A percentile compares a stretch with the other conserved stretches of the same genome.
Conservation (phyloP, 2,113 vertebrate genomes). For the Chloropsis cyanopogon region DNA sequence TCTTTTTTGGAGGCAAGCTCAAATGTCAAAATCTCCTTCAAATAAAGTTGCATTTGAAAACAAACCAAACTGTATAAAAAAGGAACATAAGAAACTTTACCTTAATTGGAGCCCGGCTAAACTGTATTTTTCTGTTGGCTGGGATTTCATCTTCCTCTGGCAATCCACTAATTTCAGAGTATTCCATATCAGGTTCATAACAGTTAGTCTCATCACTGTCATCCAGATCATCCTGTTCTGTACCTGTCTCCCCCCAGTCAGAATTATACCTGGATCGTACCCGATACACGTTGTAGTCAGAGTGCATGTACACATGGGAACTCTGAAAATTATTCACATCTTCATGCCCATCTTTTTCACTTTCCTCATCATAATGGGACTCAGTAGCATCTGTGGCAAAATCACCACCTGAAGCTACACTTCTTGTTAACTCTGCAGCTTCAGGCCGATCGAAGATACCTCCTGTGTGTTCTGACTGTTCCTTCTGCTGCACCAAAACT, state of each 20-base stretch:
- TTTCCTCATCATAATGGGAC: conserved; percentile 51
- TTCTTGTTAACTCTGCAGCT: conserved; percentile 30
- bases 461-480: conserved; percentile 18
- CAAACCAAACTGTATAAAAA: neutral
- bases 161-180: conserved; percentile 87
- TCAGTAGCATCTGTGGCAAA: conserved; percentile 22
- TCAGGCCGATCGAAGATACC: conserved; percentile 11
- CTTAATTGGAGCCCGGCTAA: conserved; percentile 92
- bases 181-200: conserved; percentile 88
- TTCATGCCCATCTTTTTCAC: conserved; percentile 55
- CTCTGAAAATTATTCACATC: conserved; percentile 63
- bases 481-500: conserved; percentile 36
- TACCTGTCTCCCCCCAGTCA: conserved; percentile 92
- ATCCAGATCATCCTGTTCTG: conserved; percentile 88
- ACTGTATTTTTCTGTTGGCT: conserved; percentile 88
- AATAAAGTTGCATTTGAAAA: neutral
- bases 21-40: neutral
- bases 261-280: conserved; percentile 81
- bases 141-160: conserved; percentile 90
- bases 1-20: neutral
- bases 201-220: conserved; percentile 87
- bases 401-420: conserved; percentile 16
- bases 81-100: conserved; percentile 67
- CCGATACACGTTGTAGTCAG: conserved; percentile 87
- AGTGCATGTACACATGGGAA: conserved; percentile 75